Evolutionary conservation across 30 jellyfish, hydroid and myxozoan genomes (phyloP), one percentile per base, ranked within the genome.

Genomic region (Nemopilema nomurai): DNA sequence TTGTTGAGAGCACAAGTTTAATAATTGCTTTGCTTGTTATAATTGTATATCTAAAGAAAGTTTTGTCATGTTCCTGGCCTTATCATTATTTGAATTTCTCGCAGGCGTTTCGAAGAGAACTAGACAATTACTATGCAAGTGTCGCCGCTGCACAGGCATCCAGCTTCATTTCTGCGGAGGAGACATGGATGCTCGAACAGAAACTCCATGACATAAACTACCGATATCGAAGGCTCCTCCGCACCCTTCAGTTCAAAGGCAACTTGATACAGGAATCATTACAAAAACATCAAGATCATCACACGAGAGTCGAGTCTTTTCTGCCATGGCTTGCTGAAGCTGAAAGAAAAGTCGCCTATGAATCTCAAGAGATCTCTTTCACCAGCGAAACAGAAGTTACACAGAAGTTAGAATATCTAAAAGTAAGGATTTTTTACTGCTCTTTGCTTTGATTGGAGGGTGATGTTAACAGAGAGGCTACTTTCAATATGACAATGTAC

Each of bases 321-420:
- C 83, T 93, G 83, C 98, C 98, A 68, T 93, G 98, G 98, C 72
- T 93, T 25, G 93, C 98, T 24, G 98, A 93, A 62, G 97, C 98
- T 6, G 98, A 93, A 67, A 51, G 98, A 26, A 92, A 87, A 72
- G 69, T 93, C 76, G 97, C 98, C 31, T 78, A 92, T 28, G 89
- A 87, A 24, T 72, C 92, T 33, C 98, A 93, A 73, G 97, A 91
- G 49, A 67, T 69, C 63, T 80, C 83, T 25, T 89, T 84, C 16
- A 53, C 86, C 0, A 93, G 81, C 75, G 79, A 86, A 13, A 83
- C 75, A 49, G 91, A 86, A 63, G 28, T 91, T 21, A 49, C 69
- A n/a, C 76, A 71, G 84, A 91, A 86, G 75, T 65, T 85, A 30
- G 97, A 85, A 50, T 68, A 71, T 51, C 49, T 81, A 23, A 91